A percentile compares a stretch with the other conserved stretches of the same genome.
Conservation (phyloP, 2,888 invertebrate genomes). For the Zaprionus lineosus region DNA sequence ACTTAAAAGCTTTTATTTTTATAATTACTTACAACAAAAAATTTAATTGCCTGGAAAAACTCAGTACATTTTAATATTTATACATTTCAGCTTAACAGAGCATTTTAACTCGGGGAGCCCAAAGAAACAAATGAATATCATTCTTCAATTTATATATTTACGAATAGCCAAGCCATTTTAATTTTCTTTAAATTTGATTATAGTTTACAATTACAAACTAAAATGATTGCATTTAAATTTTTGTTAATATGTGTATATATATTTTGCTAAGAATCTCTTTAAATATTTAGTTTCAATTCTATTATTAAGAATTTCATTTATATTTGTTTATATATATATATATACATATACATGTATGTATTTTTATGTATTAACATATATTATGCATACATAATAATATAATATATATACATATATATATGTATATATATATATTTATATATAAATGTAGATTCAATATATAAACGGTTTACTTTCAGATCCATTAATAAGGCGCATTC, state of each 20-base stretch:
- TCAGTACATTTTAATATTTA: too few relatives aligned
- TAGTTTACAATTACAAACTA: conserved; percentile 71
- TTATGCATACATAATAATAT: conserved; percentile 25
- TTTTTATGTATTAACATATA: too few relatives aligned
- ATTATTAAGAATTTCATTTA: conserved; percentile 37
- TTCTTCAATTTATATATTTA: conserved; percentile 41
- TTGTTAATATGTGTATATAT: conserved; percentile 56
- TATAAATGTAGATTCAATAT: too few relatives aligned
- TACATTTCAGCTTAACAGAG: too few relatives aligned
- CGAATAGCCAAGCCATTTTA: conserved; percentile 78
- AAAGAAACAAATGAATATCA: background rate
- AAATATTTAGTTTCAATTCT: conserved; percentile 37
- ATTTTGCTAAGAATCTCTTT: conserved; percentile 69
- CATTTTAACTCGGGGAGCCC: too few relatives aligned
- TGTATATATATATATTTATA: conserved; percentile 19
- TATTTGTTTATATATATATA: conserved; percentile 39
- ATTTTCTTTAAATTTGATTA: conserved; percentile 67
- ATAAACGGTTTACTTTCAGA: conserved; percentile 65
- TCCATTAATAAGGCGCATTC: conserved; percentile 78
- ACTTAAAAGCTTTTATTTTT: too few relatives aligned
- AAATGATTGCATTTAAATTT: conserved; percentile 74
- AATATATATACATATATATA: conserved; percentile 23
- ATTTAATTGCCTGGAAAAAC: too few relatives aligned
- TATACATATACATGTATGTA: too few relatives aligned
- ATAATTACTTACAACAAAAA: too few relatives aligned